A percentile compares a stretch with the other conserved stretches of the same genome.
Conservation (phyloP, 2,888 invertebrate genomes). For the Oscheius sp. region DNA sequence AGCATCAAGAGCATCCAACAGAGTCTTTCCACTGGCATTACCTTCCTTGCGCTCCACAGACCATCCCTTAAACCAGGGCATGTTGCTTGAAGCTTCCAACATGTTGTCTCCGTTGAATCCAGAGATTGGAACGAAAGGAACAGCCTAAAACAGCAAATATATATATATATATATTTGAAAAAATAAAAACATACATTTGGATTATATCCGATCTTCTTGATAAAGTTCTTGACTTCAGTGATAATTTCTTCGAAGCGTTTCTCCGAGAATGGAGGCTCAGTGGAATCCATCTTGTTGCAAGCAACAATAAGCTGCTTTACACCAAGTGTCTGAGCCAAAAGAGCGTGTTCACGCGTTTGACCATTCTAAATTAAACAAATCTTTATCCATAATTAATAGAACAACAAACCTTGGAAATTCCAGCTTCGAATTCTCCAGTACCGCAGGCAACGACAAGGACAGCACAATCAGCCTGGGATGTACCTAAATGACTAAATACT, state of each 20-base stretch:
- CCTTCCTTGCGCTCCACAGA: conserved; percentile 90
- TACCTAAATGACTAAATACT: too few species aligned
- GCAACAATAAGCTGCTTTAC: conserved; percentile 99
- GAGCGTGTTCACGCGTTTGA: conserved; percentile 97
- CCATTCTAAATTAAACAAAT: too few species aligned
- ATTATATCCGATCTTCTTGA: conserved; percentile 99
- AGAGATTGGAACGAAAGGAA: conserved; percentile 98
- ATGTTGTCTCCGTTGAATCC: conserved; percentile 99
- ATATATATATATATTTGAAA: too few species aligned
- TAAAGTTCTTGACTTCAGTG: conserved; percentile 88
- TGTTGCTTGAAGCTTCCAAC: conserved; percentile 92
- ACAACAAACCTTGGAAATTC: conserved; percentile 99
- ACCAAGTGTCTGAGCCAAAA: conserved; percentile 96
- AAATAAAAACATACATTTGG: too few species aligned
- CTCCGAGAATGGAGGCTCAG: conserved; percentile 94
- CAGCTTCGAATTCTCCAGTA: conserved; percentile 99
- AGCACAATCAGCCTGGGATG: conserved; percentile 86
- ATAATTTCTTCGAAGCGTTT: conserved; percentile 97
- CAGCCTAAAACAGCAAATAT: too few species aligned
- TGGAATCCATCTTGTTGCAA: conserved; percentile 99
- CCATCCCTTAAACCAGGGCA: conserved; percentile 95
- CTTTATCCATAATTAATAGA: too few species aligned
- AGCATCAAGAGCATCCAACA: conserved; percentile 95
- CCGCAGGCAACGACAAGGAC: conserved; percentile 98
- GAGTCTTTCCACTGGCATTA: conserved; percentile 90